phyloP scores from a whole-genome alignment of 2,797 vertebrate species.

The Protosalanx chinensis region DNA sequence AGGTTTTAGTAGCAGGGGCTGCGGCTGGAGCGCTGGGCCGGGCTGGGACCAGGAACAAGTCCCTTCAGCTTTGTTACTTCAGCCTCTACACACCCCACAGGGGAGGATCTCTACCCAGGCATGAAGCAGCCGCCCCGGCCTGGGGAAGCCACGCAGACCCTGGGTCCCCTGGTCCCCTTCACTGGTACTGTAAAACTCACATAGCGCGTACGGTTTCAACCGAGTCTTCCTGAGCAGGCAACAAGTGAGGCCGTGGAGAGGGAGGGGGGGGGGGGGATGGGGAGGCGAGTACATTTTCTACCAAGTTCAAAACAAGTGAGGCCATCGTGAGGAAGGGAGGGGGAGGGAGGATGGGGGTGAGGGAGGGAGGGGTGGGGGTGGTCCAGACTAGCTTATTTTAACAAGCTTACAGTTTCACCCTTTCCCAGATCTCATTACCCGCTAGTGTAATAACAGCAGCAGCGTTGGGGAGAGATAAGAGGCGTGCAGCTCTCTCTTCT shows the following conservation, averaged over 20 bases:
- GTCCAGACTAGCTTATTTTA: not conserved
- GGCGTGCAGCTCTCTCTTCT: slow-evolving; percentile 5
- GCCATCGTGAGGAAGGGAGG: not conserved
- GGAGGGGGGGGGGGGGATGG: too few species aligned
- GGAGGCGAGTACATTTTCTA: too few species aligned
- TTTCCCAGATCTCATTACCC: not conserved
- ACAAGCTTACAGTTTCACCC: slow-evolving; percentile 4
- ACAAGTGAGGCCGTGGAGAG: not conserved
- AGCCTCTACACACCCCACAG: slow-evolving; percentile 7
- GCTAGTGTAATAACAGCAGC: slow-evolving; percentile 42
- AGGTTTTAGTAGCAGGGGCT: too few species aligned
- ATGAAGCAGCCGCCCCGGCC: not conserved
- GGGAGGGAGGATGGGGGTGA: not conserved
- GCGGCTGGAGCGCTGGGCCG: too few species aligned
- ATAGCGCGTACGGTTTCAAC: not conserved
- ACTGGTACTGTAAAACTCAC: slow-evolving; percentile 11
- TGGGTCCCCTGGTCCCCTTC: not conserved
- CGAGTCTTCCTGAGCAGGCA: not conserved
- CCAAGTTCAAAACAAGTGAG: slow-evolving; percentile 2
- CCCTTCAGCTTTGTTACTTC: slow-evolving; percentile 16
- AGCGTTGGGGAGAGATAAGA: slow-evolving; percentile 50
- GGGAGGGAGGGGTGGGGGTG: too few species aligned
- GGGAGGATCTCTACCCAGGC: not conserved
- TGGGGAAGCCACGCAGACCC: not conserved
- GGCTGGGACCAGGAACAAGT: not conserved